phyloP scores from a whole-genome alignment of 2,113 vertebrate species.

The Periophthalmodon schlosseri region DNA sequence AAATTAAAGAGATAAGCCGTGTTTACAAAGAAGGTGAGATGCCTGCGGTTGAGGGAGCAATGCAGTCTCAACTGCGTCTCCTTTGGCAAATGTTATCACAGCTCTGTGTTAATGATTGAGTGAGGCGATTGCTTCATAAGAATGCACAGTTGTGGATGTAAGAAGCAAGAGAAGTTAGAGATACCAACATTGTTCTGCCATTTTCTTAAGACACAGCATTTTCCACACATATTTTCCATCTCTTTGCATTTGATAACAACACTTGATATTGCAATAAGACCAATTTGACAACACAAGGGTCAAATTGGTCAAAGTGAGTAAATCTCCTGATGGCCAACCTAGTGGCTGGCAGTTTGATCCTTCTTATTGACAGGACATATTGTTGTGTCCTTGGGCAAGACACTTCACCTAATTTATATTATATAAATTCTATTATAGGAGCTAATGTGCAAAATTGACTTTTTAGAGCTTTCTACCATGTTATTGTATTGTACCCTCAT shows the following conservation, averaged over 20 bases:
- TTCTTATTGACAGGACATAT: not conserved
- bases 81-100: slow-evolving; percentile 15
- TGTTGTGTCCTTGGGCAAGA: not conserved
- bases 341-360: too few species aligned
- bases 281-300: too few species aligned
- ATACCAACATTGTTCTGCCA: not conserved
- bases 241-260: too few species aligned
- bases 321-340: not conserved
- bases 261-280: not conserved
- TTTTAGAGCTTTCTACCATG: too few species aligned
- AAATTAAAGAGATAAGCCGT: slow-evolving; percentile 87
- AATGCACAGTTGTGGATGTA: not conserved
- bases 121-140: not conserved
- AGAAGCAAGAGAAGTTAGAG: not conserved
- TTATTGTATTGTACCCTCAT: too few species aligned
- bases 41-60: not conserved
- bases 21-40: slow-evolving; percentile 88
- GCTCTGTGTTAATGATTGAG: not conserved
- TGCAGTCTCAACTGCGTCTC: not conserved
- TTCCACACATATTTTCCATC: too few species aligned
- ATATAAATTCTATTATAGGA: too few species aligned
- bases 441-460: too few species aligned
- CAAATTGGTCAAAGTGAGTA: too few species aligned
- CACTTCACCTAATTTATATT: not conserved
- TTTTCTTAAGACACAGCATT: not conserved